These are phyloP conservation scores for Pipa parva DNA, from an alignment of 2,113 vertebrate species.

Conservation along the genomic window DNA sequence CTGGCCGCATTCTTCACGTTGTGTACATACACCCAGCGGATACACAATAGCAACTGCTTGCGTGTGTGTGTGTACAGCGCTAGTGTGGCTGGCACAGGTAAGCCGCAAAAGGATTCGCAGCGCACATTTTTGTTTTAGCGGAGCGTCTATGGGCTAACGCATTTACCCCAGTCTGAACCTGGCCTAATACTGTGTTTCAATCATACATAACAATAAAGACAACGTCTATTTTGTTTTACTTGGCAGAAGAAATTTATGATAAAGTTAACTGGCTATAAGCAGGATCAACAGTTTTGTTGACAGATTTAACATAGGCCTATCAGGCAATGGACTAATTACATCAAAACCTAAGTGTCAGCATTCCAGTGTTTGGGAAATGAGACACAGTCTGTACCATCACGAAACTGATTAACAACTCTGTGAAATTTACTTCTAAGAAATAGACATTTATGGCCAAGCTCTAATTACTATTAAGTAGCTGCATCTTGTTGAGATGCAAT, in stretches of 20 bases:
- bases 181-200: no score
- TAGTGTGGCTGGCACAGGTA: no score
- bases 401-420: constrained; percentile 28
- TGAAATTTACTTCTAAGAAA: constrained; percentile 20
- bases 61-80: no score
- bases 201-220: no score
- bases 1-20: no score
- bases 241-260: constrained; percentile 17
- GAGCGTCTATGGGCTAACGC: no score
- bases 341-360: constrained; percentile 27
- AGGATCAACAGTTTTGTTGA: constrained; percentile 16
- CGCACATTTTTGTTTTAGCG: no score
- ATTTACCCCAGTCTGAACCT: no score
- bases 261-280: constrained; percentile 28
- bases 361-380: constrained; percentile 17
- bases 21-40: no score
- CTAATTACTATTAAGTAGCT: constrained; percentile 25
- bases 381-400: constrained; percentile 8
- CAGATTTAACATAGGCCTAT: constrained; percentile 19
- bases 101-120: no score
- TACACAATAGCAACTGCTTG: no score
- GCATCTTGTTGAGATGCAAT: constrained; percentile 26
- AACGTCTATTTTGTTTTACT: no score
- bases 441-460: constrained; percentile 14
- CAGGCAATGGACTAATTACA: background rate